phyloP scores from a whole-genome alignment of 2,888 invertebrate species.

The Lumbricus terrestris region DNA sequence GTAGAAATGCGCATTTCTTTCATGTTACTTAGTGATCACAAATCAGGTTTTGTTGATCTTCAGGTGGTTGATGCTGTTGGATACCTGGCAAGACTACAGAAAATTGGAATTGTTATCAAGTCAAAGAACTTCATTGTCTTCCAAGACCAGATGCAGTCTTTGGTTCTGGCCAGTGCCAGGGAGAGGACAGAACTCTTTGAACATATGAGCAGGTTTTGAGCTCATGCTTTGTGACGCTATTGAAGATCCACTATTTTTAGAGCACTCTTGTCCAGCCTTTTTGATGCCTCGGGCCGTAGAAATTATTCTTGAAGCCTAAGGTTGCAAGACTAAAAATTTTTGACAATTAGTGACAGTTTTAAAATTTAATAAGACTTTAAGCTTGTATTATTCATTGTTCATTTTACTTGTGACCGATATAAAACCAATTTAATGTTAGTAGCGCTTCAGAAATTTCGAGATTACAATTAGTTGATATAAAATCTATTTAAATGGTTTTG shows the following conservation, averaged over 20 bases:
- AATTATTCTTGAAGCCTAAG: too few relatives aligned
- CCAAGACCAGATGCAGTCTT: not conserved
- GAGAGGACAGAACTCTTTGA: conserved; percentile 9
- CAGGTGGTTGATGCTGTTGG: not conserved
- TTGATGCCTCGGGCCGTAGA: too few relatives aligned
- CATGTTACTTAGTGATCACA: not conserved
- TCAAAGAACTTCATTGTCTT: conserved; percentile 8
- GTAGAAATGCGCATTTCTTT: not conserved
- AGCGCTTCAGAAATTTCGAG: too few relatives aligned
- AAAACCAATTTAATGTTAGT: too few relatives aligned
- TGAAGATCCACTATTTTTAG: not conserved
- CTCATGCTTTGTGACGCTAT: not conserved
- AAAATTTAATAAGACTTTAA: too few relatives aligned
- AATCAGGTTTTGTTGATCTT: not conserved
- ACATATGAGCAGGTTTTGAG: not conserved
- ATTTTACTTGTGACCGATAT: too few relatives aligned
- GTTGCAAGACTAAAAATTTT: too few relatives aligned
- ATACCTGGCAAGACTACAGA: not conserved
- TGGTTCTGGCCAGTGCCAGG: not conserved
- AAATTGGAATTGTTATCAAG: not conserved
- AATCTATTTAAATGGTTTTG: too few relatives aligned
- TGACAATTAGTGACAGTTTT: too few relatives aligned
- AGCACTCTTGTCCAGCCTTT: not conserved
- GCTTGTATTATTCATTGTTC: too few relatives aligned
- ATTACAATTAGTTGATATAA: too few relatives aligned